Evolutionary conservation across 2,113 vertebrate species (phyloP).

Genomic region (Marcusenius ussheri): DNA sequence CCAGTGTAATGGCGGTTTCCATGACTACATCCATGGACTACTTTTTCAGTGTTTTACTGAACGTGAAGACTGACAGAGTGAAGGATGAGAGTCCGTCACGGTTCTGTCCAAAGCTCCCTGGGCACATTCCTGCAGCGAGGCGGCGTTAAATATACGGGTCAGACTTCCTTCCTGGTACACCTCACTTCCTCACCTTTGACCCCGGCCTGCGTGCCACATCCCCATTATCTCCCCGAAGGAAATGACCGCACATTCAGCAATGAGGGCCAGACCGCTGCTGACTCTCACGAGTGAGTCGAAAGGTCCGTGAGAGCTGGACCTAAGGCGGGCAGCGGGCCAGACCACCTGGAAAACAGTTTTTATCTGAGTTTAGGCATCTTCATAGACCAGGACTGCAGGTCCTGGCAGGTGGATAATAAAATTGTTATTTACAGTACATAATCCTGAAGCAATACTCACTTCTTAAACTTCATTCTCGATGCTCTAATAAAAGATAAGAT

Average conservation of each 20-base stretch:
- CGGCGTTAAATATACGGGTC: neutral
- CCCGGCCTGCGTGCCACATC: neutral
- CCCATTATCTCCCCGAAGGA: neutral
- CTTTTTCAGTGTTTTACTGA: neutral
- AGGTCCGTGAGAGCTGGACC: neutral
- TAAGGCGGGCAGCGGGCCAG: neutral
- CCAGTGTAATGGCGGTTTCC: neutral
- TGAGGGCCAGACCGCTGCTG: neutral
- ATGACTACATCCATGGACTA: neutral
- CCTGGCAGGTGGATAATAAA: neutral
- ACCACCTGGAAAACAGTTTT: neutral
- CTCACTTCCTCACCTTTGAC: conserved; percentile 1
- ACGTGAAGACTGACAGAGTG: neutral
- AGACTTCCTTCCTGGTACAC: neutral
- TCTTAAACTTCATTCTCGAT: neutral
- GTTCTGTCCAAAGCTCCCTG: neutral
- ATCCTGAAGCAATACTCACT: neutral
- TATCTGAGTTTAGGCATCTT: neutral
- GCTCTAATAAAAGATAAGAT: neutral
- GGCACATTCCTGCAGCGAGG: neutral
- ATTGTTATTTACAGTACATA: neutral
- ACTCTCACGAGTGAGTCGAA: neutral
- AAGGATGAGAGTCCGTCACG: neutral
- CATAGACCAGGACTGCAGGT: neutral
- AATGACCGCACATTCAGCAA: neutral